Evolutionary conservation across 2,888 invertebrate genomes (phyloP), one percentile per base, ranked within the genome.

Genomic region (Cenopis cana): DNA sequence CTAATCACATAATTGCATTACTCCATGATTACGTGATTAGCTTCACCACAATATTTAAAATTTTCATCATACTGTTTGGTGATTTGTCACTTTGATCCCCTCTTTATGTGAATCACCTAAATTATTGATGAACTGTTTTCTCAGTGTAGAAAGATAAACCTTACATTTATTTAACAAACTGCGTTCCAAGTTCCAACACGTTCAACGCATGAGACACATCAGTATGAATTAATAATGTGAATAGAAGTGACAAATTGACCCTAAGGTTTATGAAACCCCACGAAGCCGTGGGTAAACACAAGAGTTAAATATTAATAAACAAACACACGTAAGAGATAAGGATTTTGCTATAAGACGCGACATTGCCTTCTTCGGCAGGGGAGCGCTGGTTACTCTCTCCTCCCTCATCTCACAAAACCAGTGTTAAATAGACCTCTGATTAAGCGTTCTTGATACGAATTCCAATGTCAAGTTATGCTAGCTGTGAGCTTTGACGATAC

Each of bases 291-390:
- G 8, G n/a, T n/a, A 46, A 46, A n/a, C 12, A 46, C n/a, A 46
- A 46, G 46, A 46, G 46, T 14, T n/a, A 46, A 46, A 46, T 46
- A 46, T 46, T 46, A 29, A 29, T 55, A 55, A n/a, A 55, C n/a
- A 55, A 55, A 55, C 55, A 55, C 24, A 29, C n/a, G 29, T 55
- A 29, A 29, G 52, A 54, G n/a, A 55, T 55, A 29, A 55, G 29
- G 60, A 49, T 49, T 61, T 61, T 29, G 46, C 17, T n/a, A 49
- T 61, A 29, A 60, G 46, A 46, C 60, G n/a, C 2, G 24, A 29
- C 60, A 61, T 61, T 33, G 46, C 60, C 46, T 29, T 49, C 60
- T 6, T 6, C 46, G 46, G n/a, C 46, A 46, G 5, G 46, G n/a
- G n/a, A 14, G 46, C n/a, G 46, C n/a, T 46, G 46, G 46, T 12